A percentile compares a stretch with the other conserved stretches of the same genome.
Conservation (phyloP, 2,888 invertebrate species). For the Yponomeuta evonymella region DNA sequence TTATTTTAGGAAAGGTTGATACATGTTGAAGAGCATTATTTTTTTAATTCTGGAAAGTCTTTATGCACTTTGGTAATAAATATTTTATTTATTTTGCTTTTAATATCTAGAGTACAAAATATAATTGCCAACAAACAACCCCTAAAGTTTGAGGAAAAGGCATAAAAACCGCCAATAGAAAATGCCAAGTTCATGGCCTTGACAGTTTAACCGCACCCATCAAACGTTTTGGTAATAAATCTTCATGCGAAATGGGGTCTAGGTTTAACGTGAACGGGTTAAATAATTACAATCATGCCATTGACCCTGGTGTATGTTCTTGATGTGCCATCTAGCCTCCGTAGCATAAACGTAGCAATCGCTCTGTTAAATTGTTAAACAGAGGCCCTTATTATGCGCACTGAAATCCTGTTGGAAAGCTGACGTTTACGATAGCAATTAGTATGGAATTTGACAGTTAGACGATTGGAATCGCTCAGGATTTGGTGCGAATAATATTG, state of each 20-base stretch:
- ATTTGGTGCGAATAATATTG: no score
- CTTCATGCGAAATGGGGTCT: conserved; percentile 18
- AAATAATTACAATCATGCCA: not conserved
- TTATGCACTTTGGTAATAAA: not conserved
- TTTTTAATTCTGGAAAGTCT: not conserved
- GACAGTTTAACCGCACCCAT: conserved; percentile 19
- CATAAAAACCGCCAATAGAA: conserved; percentile 17
- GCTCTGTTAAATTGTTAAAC: no score
- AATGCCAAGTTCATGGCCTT: conserved; percentile 20
- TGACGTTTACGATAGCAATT: no score
- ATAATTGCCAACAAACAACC: not conserved
- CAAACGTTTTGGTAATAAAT: conserved; percentile 21
- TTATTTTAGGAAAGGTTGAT: no score
- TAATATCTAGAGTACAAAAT: no score
- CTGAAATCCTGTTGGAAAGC: no score
- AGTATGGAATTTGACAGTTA: no score
- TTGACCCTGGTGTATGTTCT: not conserved
- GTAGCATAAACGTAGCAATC: no score
- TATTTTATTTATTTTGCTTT: no score
- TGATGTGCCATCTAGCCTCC: not conserved
- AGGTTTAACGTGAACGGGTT: conserved; percentile 10
- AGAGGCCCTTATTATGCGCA: no score
- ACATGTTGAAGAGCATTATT: no score
- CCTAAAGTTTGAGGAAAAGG: not conserved
- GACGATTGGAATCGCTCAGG: no score